phyloP scores from a whole-genome alignment of 1,140 invertebrate species.

The Tenebrio molitor region DNA sequence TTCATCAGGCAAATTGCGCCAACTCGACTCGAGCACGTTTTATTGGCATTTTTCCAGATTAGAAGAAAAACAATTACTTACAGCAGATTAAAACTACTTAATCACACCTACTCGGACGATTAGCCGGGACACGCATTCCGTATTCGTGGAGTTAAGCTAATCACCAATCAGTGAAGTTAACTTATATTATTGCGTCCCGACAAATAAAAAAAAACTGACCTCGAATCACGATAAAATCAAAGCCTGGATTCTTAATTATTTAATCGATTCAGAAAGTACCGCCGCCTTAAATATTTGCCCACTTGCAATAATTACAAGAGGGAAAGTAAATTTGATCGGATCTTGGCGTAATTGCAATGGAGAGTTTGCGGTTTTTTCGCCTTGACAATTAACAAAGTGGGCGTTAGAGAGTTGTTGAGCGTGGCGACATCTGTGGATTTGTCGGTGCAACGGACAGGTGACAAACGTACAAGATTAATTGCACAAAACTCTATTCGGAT shows the following conservation, averaged over 20 bases:
- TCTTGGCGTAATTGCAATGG: background rate
- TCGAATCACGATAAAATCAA: background rate
- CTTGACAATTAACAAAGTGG: too few species aligned
- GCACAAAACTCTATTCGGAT: too few species aligned
- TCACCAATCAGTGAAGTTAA: too few species aligned
- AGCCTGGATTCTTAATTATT: background rate
- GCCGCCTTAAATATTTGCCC: background rate
- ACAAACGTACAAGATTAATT: too few species aligned
- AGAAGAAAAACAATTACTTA: background rate
- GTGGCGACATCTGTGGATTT: too few species aligned
- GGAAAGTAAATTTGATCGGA: background rate
- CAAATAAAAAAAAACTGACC: background rate
- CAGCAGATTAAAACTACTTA: background rate
- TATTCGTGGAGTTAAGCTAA: background rate
- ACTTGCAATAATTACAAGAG: constrained; percentile 4
- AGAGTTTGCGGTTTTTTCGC: too few species aligned
- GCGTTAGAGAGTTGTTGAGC: too few species aligned
- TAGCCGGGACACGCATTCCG: background rate
- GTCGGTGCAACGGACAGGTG: too few species aligned
- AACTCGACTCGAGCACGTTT: too few species aligned
- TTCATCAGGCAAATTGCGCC: too few species aligned
- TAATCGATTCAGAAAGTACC: background rate
- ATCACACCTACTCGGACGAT: background rate
- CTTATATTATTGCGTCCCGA: too few species aligned
- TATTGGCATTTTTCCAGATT: background rate